phyloP scores from a whole-genome alignment of 2,888 invertebrate genomes.

The Elegia similella region DNA sequence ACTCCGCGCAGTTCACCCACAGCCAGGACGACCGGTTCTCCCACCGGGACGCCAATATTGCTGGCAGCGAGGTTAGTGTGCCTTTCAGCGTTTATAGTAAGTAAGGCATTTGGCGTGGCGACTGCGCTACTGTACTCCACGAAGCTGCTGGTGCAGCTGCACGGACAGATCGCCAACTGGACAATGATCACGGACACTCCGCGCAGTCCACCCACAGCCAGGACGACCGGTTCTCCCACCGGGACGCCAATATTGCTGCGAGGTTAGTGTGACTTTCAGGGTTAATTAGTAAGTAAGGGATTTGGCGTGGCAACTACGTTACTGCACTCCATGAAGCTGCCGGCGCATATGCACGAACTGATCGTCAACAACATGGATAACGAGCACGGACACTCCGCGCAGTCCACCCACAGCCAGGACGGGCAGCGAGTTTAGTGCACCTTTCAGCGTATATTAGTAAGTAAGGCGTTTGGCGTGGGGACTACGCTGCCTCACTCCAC shows the following conservation, averaged over 20 bases:
- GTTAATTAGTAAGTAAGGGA: too few relatives aligned
- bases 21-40: constrained; percentile 62
- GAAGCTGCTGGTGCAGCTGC: constrained; percentile 31
- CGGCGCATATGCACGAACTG: constrained; percentile 36
- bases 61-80: constrained; percentile 48
- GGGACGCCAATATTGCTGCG: too few relatives aligned
- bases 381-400: constrained; percentile 47
- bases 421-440: constrained; percentile 51
- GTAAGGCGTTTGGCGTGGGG: constrained; percentile 72
- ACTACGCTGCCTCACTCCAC: constrained; percentile 68
- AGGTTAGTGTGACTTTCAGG: neutral
- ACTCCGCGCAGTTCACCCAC: constrained; percentile 48
- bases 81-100: neutral
- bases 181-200: too few relatives aligned
- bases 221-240: too few relatives aligned
- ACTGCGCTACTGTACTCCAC: constrained; percentile 68
- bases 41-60: constrained; percentile 47
- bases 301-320: constrained; percentile 75
- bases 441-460: neutral
- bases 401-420: constrained; percentile 57
- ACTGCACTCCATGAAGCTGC: constrained; percentile 54
- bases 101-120: constrained; percentile 72
- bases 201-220: too few relatives aligned
- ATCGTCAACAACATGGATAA: constrained; percentile 42
- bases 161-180: too few relatives aligned